Conservation (phyloP, 2,888 invertebrate genomes). For the Syrista parreyssii region DNA sequence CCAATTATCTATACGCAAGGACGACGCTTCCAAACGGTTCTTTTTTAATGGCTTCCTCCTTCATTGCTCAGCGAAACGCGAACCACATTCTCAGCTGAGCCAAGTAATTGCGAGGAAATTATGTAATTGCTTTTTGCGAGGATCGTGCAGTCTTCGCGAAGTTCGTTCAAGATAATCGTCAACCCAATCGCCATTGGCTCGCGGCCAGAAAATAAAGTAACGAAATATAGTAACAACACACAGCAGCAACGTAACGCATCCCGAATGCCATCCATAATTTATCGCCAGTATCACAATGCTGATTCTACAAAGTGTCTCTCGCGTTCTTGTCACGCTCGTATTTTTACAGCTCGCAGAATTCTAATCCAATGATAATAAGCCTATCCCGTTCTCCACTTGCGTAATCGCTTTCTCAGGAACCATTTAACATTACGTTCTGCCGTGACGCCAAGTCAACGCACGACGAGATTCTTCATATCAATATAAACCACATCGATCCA, state of each 20-base stretch:
- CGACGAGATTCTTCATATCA: not conserved
- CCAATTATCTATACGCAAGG: not conserved
- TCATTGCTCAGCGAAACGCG: not conserved
- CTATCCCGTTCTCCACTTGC: not conserved
- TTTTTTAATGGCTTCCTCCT: not conserved
- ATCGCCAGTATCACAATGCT: not conserved
- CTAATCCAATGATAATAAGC: not conserved
- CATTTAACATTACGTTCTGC: not conserved
- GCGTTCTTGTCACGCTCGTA: not conserved
- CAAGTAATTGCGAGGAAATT: slow-evolving; percentile 17
- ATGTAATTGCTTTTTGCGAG: slow-evolving; percentile 12
- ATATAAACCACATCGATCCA: slow-evolving; percentile 1
- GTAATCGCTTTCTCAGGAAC: not conserved
- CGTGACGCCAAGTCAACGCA: not conserved
- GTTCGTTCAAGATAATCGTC: not conserved
- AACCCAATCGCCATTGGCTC: not conserved
- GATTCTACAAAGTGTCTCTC: not conserved
- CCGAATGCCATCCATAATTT: not conserved
- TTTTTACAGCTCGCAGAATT: too few relatives aligned
- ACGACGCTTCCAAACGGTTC: not conserved
- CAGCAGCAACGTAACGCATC: not conserved
- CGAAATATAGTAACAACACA: not conserved
- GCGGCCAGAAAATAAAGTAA: not conserved
- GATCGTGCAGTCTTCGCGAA: not conserved
- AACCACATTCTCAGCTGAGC: slow-evolving; percentile 3